Evolutionary conservation across 2,113 vertebrate genomes (phyloP).

Genomic region (Eubucco bourcierii): DNA sequence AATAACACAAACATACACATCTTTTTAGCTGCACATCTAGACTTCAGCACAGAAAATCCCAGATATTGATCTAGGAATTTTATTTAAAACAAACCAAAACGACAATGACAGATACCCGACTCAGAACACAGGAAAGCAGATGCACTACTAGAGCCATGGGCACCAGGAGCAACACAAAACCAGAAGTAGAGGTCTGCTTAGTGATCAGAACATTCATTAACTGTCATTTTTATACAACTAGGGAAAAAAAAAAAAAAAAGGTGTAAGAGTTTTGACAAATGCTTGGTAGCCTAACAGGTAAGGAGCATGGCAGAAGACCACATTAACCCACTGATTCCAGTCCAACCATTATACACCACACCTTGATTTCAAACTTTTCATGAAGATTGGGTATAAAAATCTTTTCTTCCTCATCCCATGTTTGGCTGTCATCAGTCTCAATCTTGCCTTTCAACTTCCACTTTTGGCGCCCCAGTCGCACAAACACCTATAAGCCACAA

Average conservation of each 20-base stretch:
- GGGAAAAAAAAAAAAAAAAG: neutral
- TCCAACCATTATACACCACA: conserved; percentile 54
- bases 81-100: neutral
- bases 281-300: neutral
- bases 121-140: neutral
- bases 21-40: neutral
- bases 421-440: conserved; percentile 88
- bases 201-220: neutral
- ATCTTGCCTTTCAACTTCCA: conserved; percentile 93
- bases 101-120: neutral
- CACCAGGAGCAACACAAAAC: neutral
- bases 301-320: neutral
- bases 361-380: conserved; percentile 95
- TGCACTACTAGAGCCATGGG: fast-evolving
- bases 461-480: conserved; percentile 88
- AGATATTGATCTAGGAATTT: neutral
- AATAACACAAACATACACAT: too few relatives aligned
- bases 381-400: conserved; percentile 88
- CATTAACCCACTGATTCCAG: neutral
- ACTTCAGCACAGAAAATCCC: neutral
- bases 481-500: conserved; percentile 78
- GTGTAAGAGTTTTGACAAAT: neutral
- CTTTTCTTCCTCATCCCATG: conserved; percentile 92
- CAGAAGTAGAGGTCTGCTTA: neutral
- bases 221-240: neutral